Percentiles rank a stretch among this genome's conserved stretches.
phyloP scores from a whole-genome alignment of 2,888 invertebrate genomes.

The Tipula helvola region DNA sequence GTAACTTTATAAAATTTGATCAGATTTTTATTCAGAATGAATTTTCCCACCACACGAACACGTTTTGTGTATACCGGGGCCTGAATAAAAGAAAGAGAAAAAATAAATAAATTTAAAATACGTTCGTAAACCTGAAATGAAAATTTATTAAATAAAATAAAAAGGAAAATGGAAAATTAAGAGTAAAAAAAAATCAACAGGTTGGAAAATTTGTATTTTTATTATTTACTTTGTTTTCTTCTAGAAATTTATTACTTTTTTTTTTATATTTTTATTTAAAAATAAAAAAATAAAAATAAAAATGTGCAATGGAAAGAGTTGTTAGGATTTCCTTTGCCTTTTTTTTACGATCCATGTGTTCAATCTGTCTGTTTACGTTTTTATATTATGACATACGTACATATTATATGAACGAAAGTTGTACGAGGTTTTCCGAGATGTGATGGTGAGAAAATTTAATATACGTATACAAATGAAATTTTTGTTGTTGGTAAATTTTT shows the following conservation, averaged over 20 bases:
- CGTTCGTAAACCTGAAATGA: not conserved
- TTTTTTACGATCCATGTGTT: not conserved
- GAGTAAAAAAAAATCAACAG: not conserved
- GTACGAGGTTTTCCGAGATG: not conserved
- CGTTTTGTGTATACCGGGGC: not conserved
- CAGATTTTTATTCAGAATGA: not conserved
- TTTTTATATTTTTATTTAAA: not conserved
- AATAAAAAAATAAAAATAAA: not conserved
- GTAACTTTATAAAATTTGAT: not conserved
- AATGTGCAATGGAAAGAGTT: not conserved
- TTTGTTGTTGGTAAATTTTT: not conserved
- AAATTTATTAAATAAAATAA: not conserved
- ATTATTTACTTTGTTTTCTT: not conserved
- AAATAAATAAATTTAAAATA: not conserved
- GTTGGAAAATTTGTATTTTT: slow-evolving; percentile 4
- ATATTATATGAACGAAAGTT: not conserved
- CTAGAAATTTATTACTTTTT: not conserved
- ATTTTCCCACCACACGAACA: not conserved
- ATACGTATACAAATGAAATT: not conserved
- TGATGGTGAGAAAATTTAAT: not conserved
- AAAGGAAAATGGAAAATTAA: not conserved
- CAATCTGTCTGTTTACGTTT: not conserved
- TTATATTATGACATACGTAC: not conserved
- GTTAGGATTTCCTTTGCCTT: not conserved
- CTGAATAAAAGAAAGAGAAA: not conserved